phyloP scores from a whole-genome alignment of 2,888 invertebrate species.

The Sarcophaga caerulescens region DNA sequence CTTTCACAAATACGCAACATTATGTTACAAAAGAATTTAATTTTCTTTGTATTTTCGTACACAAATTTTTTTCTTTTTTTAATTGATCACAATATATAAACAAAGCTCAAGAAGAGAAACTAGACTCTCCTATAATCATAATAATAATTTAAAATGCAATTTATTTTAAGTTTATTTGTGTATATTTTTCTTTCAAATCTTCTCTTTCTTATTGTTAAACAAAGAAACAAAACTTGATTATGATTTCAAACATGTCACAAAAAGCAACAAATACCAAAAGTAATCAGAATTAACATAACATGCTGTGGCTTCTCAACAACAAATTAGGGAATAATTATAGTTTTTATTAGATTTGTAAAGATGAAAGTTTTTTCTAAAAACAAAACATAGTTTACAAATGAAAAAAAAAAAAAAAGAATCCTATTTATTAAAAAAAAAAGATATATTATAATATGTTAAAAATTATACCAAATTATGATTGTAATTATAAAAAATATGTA shows the following conservation, averaged over 20 bases:
- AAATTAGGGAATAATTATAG: conserved; percentile 68
- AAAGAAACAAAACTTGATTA: conserved; percentile 4
- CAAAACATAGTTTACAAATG: conserved; percentile 14
- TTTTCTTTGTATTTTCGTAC: not conserved
- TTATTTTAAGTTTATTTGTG: not conserved
- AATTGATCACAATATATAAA: not conserved
- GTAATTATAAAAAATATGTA: conserved; percentile 32
- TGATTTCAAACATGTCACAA: conserved; percentile 39
- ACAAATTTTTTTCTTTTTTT: not conserved
- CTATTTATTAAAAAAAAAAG: conserved; percentile 52
- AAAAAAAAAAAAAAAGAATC: conserved; percentile 22
- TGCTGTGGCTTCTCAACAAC: conserved; percentile 66
- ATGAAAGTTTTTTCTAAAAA: conserved; percentile 36
- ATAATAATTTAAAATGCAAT: conserved; percentile 49
- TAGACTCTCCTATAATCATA: conserved; percentile 46
- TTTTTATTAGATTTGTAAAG: conserved; percentile 24
- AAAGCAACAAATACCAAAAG: conserved; percentile 54
- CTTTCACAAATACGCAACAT: conserved; percentile 15
- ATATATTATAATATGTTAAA: conserved; percentile 9
- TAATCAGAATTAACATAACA: conserved; percentile 38
- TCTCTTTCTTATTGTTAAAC: conserved; percentile 11
- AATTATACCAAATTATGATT: conserved; percentile 58
- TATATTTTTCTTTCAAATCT: not conserved
- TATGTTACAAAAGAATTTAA: conserved; percentile 6
- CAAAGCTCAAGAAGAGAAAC: conserved; percentile 50